These are phyloP conservation scores for Entelurus aequoreus DNA, from an alignment of 2,113 vertebrate genomes.

Conservation along the genomic window DNA sequence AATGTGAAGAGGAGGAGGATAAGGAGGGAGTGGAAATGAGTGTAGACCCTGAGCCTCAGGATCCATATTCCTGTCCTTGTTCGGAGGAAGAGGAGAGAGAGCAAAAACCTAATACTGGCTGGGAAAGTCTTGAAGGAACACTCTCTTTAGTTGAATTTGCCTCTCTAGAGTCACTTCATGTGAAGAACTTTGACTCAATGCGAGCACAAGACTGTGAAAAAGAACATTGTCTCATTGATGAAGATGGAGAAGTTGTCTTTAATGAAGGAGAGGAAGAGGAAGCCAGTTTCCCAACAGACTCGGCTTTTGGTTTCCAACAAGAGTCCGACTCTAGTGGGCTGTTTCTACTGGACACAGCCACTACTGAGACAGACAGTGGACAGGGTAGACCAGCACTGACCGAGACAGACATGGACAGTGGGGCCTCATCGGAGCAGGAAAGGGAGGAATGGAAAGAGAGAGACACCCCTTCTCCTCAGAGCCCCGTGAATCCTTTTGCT, in stretches of 20 bases:
- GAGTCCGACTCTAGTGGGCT: constrained; percentile 70
- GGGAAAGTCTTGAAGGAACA: constrained; percentile 36
- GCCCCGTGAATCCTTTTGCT: constrained; percentile 47
- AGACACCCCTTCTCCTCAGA: constrained; percentile 23
- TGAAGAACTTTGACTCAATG: constrained; percentile 36
- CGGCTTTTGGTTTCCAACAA: constrained; percentile 48
- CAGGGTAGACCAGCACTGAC: constrained; percentile 42
- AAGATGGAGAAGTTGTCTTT: constrained; percentile 41
- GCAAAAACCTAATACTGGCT: constrained; percentile 18
- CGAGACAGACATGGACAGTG: constrained; percentile 60
- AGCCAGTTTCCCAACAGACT: constrained; percentile 52
- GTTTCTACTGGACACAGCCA: constrained; percentile 55
- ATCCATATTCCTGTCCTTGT: constrained; percentile 49
- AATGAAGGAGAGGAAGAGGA: constrained; percentile 44
- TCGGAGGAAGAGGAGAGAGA: constrained; percentile 50
- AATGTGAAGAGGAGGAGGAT: constrained; percentile 74
- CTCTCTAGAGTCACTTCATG: constrained; percentile 21
- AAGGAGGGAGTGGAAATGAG: constrained; percentile 57
- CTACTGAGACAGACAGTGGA: constrained; percentile 41
- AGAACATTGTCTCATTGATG: constrained; percentile 59
- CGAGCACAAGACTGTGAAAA: constrained; percentile 54
- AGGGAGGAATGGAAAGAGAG: constrained; percentile 35
- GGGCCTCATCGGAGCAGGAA: constrained; percentile 58
- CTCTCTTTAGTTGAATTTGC: constrained; percentile 38
- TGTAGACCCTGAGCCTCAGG: constrained; percentile 47